Evolutionary conservation across 2,888 invertebrate genomes (phyloP), one percentile per base, ranked within the genome.

Genomic region (Drosophila basisetae): DNA sequence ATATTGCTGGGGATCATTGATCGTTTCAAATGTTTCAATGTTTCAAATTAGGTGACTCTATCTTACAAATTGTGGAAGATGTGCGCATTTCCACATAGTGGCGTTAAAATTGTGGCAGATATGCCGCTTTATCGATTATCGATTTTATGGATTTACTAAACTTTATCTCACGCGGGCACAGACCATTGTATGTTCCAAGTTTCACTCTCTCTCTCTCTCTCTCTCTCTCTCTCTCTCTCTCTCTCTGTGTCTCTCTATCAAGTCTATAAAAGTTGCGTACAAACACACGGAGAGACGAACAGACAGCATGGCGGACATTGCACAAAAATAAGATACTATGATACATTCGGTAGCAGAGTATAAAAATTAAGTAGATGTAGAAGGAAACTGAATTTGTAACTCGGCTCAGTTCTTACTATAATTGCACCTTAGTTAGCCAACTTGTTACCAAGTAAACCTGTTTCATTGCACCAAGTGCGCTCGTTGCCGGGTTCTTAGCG

Each of bases 391-490:
- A 50, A n/a, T 30, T 52, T 1, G 52, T n/a, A 30, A 31, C n/a
- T 31, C 56, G 39, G 18, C 49, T 53, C 22, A 59, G 54, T 13
- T 62, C 18, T 28, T 39, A n/a, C 54, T 33, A 43, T 61, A 56
- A 62, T 71, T 69, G 72, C 67, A 61, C 39, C 33, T 35, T 39
- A 16, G 4, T 43, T 22, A 31, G 16, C 47, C n/a, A 55, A 50
- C 59, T 68, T 67, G 77, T 63, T 70, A 64, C 47, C 66, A 64
- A 67, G 68, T 68, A 76, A 71, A 65, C 53, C 31, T 58, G 16
- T 60, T 54, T 22, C 59, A 35, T 11, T 65, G 59, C 64, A 65
- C 9, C 49, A 76, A 80, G 47, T 78, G 72, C 68, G 69, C n/a
- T 62, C 18, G 35, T 37, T 58, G 22, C 22, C 11, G 33, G 18